Evolutionary conservation across 2,113 vertebrate genomes (phyloP).

Genomic region (Dermatemys mawii): DNA sequence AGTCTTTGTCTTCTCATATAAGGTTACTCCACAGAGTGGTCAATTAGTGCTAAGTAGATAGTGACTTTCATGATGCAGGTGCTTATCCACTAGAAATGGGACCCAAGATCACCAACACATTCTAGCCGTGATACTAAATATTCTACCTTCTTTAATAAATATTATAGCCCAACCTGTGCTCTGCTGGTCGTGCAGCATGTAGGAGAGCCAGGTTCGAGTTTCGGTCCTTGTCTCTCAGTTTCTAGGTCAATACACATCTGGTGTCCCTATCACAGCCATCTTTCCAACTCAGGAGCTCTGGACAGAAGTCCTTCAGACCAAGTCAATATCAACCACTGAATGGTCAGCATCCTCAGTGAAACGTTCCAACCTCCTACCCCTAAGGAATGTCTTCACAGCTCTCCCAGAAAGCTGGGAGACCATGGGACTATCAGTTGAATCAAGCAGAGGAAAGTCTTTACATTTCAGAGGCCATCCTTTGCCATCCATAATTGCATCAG

Average conservation of each 20-base stretch:
- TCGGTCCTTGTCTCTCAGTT: not conserved
- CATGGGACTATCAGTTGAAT: not conserved
- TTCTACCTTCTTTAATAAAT: not conserved
- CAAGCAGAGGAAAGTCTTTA: not conserved
- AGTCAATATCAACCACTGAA: not conserved
- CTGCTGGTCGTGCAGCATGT: not conserved
- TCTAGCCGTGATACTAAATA: not conserved
- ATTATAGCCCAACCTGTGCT: not conserved
- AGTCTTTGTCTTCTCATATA: not conserved
- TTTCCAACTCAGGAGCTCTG: not conserved
- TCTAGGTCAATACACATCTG: not conserved
- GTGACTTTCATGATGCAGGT: not conserved
- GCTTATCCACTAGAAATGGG: not conserved
- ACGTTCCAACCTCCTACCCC: not conserved
- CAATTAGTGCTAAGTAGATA: not conserved
- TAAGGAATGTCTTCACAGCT: not conserved
- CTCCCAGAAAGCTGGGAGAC: not conserved
- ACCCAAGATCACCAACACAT: not conserved
- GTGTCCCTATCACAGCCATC: fast-evolving
- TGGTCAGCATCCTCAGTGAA: not conserved
- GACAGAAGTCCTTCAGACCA: not conserved
- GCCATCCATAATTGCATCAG: not conserved
- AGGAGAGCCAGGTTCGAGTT: not conserved
- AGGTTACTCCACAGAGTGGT: conserved; percentile 10
- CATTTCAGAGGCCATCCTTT: not conserved